Base-by-base conservation (phyloP, 2,113 vertebrate genomes). In the Progne subis region DNA sequence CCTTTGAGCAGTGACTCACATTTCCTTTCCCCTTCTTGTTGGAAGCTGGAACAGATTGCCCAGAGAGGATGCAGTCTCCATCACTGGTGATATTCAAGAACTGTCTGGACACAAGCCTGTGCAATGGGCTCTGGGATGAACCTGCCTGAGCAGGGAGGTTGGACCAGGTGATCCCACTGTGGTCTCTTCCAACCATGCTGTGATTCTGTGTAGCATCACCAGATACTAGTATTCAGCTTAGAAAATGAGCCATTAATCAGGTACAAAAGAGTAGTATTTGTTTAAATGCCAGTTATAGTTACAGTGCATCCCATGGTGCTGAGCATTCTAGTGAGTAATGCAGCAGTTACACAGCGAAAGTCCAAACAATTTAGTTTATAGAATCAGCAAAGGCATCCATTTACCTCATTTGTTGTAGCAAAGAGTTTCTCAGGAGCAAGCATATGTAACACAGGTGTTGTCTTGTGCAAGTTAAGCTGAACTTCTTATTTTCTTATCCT, bases 321-420 rank as follows among this genome's bases (percentile, higher is more conserved):
- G 44, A 47, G 61, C 0, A 0, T 7, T 44, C 29, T 14, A 37
- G 25, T 37, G 41, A 60, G 47, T 41, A 68, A 63, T 14, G 20
- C 18, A 59, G 61, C 12, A 68, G 41, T 50, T 70, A 80, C 26
- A 31, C 18, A 60, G 52, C 32, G 70, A 25, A 59, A 26, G 7
- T 78, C 34, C 64, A 47, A 55, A 31, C 63, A 37, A 59, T 65
- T 74, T 55, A 70, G 52, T 21, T 81, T 47, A 49, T 1, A 71
- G 32, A 34, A 44, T 28, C 52, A 52, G 37, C 60, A 75, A 50
- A 88, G 43, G 18, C 44, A 74, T 68, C 59, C 14, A 31, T 68
- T 88, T 37, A 65, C 28, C 24, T 83, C 39, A 43, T 61, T 74
- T 81, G 19, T 44, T 92, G 83, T 28, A 69, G 64, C 14, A 41